A percentile compares a stretch with the other conserved stretches of the same genome.
These are phyloP conservation scores for Diploscapter pachys DNA, from an alignment of 1,140 invertebrate genomes.

Conservation along the genomic window DNA sequence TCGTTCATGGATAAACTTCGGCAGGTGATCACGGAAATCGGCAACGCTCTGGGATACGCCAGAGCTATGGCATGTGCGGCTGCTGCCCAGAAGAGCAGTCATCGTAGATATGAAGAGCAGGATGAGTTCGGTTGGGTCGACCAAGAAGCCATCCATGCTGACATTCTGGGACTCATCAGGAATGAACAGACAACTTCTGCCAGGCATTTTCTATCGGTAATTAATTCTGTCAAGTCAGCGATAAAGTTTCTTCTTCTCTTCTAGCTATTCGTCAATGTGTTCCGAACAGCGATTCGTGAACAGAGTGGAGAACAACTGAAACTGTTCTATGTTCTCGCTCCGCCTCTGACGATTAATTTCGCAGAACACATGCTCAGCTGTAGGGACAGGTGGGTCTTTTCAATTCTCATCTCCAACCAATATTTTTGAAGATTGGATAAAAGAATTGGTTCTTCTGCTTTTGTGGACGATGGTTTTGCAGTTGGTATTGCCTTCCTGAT, in stretches of 20 bases:
- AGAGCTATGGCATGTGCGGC: slow-evolving; percentile 88
- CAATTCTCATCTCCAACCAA: no score
- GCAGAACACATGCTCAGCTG: slow-evolving; percentile 85
- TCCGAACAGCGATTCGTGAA: slow-evolving; percentile 80
- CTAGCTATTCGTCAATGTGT: slow-evolving; percentile 82
- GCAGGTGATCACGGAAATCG: slow-evolving; percentile 76
- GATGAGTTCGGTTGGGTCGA: slow-evolving; percentile 2
- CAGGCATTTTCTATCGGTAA: not conserved
- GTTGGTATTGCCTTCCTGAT: no score
- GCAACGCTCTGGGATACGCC: slow-evolving; percentile 94
- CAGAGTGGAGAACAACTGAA: slow-evolving; percentile 75
- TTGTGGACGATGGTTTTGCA: no score
- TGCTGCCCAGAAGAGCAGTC: slow-evolving; percentile 62
- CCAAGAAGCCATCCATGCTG: slow-evolving; percentile 1
- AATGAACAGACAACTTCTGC: slow-evolving; percentile 3
- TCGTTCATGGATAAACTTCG: slow-evolving; percentile 87
- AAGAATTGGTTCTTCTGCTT: no score
- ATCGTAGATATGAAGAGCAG: not conserved
- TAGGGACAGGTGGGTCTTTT: slow-evolving; percentile 78
- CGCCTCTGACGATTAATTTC: slow-evolving; percentile 88
- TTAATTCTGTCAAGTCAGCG: slow-evolving; percentile 15
- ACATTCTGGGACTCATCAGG: not conserved
- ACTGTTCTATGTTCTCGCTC: slow-evolving; percentile 89
- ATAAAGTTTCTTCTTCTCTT: slow-evolving; percentile 38
- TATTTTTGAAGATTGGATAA: slow-evolving; percentile 42